Evolutionary conservation across 92 coral and sea anemone genomes (phyloP).

Genomic region (Diadumene lineata): DNA sequence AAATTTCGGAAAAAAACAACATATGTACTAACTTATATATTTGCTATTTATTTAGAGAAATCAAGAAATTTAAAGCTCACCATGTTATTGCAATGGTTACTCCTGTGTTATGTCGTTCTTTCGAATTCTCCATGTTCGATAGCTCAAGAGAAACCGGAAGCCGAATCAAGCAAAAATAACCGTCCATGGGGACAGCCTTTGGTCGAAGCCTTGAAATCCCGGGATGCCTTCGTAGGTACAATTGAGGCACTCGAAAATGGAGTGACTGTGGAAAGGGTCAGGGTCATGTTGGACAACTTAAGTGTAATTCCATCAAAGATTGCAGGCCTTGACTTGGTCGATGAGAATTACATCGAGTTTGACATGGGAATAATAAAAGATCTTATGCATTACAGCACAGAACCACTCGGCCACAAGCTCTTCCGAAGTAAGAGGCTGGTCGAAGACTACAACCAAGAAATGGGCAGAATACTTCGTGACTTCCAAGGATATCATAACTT

Average conservation of each 20-base stretch:
- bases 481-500: slow-evolving; percentile 28
- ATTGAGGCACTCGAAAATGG: slow-evolving; percentile 12
- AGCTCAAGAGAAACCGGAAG: not conserved
- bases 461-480: slow-evolving; percentile 31
- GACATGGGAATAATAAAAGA: not conserved
- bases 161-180: not conserved
- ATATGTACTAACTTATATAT: too few species aligned
- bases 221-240: slow-evolving; percentile 14
- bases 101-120: too few species aligned
- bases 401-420: slow-evolving; percentile 30
- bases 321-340: not conserved
- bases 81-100: not conserved
- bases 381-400: not conserved
- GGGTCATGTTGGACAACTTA: not conserved
- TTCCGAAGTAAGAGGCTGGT: slow-evolving; percentile 30
- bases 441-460: slow-evolving; percentile 19
- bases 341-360: not conserved
- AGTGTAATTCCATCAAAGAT: not conserved
- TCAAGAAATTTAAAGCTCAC: too few species aligned
- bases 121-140: not conserved
- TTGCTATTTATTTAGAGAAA: too few species aligned
- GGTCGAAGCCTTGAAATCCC: slow-evolving; percentile 18
- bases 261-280: not conserved
- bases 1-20: too few species aligned
- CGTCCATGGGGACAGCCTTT: slow-evolving; percentile 31